These are phyloP conservation scores for Spodoptera litura DNA, from an alignment of 1,140 invertebrate species.

Conservation along the genomic window DNA sequence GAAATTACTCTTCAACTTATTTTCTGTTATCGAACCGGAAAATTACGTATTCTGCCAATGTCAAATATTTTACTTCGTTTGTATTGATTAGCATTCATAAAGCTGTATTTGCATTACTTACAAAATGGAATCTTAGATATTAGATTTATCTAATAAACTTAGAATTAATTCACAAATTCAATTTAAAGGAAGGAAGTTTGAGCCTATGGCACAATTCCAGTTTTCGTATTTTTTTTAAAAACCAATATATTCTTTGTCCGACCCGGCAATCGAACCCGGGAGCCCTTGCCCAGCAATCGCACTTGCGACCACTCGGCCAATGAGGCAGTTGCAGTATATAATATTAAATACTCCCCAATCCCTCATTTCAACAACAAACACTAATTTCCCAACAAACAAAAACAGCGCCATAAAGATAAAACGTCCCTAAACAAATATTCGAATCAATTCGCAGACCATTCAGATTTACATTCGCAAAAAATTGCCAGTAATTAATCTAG, in stretches of 20 bases:
- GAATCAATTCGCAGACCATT: slow-evolving; percentile 34
- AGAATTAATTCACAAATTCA: background rate
- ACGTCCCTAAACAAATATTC: slow-evolving; percentile 40
- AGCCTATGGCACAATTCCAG: too few relatives aligned
- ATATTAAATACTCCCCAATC: background rate
- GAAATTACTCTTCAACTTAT: slow-evolving; percentile 6
- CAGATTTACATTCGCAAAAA: slow-evolving; percentile 38
- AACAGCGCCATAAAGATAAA: slow-evolving; percentile 2
- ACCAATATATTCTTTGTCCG: too few relatives aligned
- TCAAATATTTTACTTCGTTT: slow-evolving; percentile 29
- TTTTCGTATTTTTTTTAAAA: too few relatives aligned
- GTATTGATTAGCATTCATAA: slow-evolving; percentile 22
- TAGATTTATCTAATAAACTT: background rate
- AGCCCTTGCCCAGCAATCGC: too few relatives aligned
- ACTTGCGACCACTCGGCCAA: too few relatives aligned
- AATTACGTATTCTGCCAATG: slow-evolving; percentile 31
- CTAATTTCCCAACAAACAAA: slow-evolving; percentile 4
- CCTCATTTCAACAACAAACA: background rate
- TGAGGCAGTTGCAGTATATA: too few relatives aligned
- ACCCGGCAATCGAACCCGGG: too few relatives aligned
- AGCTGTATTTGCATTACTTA: slow-evolving; percentile 15
- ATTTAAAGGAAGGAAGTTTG: too few relatives aligned
- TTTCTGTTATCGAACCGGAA: slow-evolving; percentile 29
- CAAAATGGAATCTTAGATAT: background rate
- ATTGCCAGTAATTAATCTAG: slow-evolving; percentile 45